phyloP scores from a whole-genome alignment of 2,113 vertebrate genomes.

The Misgurnus anguillicaudatus region DNA sequence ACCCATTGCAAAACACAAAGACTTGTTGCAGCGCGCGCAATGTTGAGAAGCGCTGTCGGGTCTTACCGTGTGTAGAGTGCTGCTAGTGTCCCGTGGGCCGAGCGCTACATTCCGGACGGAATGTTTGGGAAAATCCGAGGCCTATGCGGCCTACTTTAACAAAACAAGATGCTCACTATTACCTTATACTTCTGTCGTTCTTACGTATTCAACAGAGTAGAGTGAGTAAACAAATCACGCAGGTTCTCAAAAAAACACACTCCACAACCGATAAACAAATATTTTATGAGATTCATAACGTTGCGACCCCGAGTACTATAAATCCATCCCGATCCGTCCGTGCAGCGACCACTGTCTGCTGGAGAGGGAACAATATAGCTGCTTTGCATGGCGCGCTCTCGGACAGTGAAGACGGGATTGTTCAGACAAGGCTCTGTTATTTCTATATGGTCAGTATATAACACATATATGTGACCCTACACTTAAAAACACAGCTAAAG shows the following conservation, averaged over 20 bases:
- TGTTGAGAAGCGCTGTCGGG: background rate
- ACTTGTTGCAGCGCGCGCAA: slow-evolving; percentile 27
- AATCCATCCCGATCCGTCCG: slow-evolving; percentile 74
- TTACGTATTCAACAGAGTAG: slow-evolving; percentile 43
- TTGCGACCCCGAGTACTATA: slow-evolving; percentile 56
- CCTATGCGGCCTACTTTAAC: slow-evolving; percentile 69
- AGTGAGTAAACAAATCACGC: slow-evolving; percentile 18
- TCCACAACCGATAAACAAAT: slow-evolving; percentile 51
- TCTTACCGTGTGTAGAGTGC: slow-evolving; percentile 64
- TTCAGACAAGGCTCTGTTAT: background rate
- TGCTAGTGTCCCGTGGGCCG: slow-evolving; percentile 54
- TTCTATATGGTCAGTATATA: no score
- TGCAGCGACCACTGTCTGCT: slow-evolving; percentile 67
- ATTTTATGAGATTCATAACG: slow-evolving; percentile 59
- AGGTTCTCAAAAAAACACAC: slow-evolving; percentile 9
- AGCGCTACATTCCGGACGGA: slow-evolving; percentile 57
- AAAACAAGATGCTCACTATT: slow-evolving; percentile 57
- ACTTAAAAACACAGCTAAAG: no score
- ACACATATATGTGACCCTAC: no score
- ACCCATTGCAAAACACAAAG: slow-evolving; percentile 5
- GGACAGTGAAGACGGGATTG: slow-evolving; percentile 7
- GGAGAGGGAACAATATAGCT: slow-evolving; percentile 66
- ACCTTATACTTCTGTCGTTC: slow-evolving; percentile 58
- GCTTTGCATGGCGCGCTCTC: slow-evolving; percentile 26
- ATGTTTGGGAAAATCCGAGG: slow-evolving; percentile 67